Evolutionary conservation across 2,888 invertebrate species (phyloP).

Genomic region (Apotomis capreana): DNA sequence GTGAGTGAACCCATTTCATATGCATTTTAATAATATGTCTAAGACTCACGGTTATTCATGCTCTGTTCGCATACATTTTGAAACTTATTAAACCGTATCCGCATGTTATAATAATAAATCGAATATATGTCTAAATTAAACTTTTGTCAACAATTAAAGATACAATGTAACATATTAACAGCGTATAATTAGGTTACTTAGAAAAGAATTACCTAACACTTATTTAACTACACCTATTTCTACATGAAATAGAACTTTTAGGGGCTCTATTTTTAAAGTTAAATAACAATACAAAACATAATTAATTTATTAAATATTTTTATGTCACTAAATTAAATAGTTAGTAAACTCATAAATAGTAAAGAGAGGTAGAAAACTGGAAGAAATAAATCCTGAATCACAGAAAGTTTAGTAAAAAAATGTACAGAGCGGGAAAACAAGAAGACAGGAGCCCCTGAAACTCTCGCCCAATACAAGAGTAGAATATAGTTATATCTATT

Average conservation of each 20-base stretch:
- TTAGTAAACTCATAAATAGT: slow-evolving; percentile 11
- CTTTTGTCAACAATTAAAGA: slow-evolving; percentile 33
- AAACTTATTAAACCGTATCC: neutral
- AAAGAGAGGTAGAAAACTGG: slow-evolving; percentile 52
- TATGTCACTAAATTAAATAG: slow-evolving; percentile 11
- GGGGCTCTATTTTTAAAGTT: slow-evolving; percentile 57
- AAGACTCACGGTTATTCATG: neutral
- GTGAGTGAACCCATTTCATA: too few species aligned
- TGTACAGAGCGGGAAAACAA: slow-evolving; percentile 18
- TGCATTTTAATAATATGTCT: too few species aligned
- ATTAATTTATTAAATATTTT: slow-evolving; percentile 1
- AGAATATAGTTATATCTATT: slow-evolving; percentile 61
- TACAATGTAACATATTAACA: slow-evolving; percentile 51
- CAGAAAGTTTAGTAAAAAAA: slow-evolving; percentile 7
- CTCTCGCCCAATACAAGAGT: slow-evolving; percentile 52
- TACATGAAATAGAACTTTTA: slow-evolving; percentile 73
- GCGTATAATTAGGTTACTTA: slow-evolving; percentile 53
- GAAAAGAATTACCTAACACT: slow-evolving; percentile 71
- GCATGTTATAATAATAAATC: slow-evolving; percentile 6
- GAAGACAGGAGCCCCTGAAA: slow-evolving; percentile 55
- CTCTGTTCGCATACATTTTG: slow-evolving; percentile 5
- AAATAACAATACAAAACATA: slow-evolving; percentile 45
- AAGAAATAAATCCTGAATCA: slow-evolving; percentile 42
- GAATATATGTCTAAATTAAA: slow-evolving; percentile 27
- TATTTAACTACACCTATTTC: slow-evolving; percentile 65